Conservation (phyloP, 2,113 vertebrate genomes). For the Rousettus leschenaultii region DNA sequence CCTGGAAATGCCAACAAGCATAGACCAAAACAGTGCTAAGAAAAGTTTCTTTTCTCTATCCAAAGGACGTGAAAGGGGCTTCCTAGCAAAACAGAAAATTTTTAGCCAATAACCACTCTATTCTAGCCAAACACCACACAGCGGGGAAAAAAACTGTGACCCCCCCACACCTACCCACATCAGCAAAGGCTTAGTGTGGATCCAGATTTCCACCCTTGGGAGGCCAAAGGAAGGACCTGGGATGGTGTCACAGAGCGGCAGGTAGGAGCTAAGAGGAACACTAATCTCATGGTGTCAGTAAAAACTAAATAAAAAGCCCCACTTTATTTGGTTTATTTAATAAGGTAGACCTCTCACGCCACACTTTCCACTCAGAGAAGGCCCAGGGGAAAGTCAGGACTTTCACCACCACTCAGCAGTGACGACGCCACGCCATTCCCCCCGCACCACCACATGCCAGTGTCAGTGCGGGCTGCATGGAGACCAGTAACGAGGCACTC, state of each 20-base stretch:
- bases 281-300: background rate
- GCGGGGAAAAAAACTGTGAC: background rate
- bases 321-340: background rate
- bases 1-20: background rate
- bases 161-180: background rate
- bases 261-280: background rate
- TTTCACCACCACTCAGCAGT: background rate
- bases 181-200: background rate
- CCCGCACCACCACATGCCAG: background rate
- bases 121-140: background rate
- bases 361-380: background rate
- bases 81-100: background rate
- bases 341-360: background rate
- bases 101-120: background rate
- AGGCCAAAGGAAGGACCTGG: background rate
- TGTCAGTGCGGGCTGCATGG: background rate
- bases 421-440: background rate
- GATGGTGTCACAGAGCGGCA: background rate
- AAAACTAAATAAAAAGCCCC: background rate
- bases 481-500: background rate
- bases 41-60: background rate
- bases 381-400: background rate
- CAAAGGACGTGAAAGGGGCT: background rate
- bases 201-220: background rate
- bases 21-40: background rate